phyloP scores from a whole-genome alignment of 2,888 invertebrate genomes.

The Mystacides longicornis region DNA sequence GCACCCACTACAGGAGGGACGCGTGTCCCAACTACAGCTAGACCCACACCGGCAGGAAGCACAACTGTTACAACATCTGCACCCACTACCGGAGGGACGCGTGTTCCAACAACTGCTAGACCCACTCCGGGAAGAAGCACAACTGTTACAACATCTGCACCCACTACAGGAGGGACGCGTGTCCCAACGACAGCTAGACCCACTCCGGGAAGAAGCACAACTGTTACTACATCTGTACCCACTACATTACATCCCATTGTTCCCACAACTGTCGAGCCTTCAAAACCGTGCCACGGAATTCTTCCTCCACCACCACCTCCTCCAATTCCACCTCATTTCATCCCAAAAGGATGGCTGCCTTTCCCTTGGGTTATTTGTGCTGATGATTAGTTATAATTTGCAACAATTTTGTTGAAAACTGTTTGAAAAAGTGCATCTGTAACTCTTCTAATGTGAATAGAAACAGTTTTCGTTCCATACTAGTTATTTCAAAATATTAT shows the following conservation, averaged over 20 bases:
- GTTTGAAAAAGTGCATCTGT: too few relatives aligned
- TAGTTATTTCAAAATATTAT: too few relatives aligned
- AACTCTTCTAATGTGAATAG: too few relatives aligned
- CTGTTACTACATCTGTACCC: background rate
- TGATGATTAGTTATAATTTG: background rate
- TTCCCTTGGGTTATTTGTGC: slow-evolving; percentile 2
- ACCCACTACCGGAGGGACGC: background rate
- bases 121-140: background rate
- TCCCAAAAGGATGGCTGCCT: background rate
- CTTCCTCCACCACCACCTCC: slow-evolving; percentile 4
- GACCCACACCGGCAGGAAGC: too few relatives aligned
- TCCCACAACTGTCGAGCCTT: background rate
- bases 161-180: background rate
- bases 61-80: too few relatives aligned
- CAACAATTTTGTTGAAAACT: too few relatives aligned
- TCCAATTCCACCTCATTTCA: slow-evolving; percentile 5
- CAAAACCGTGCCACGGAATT: background rate
- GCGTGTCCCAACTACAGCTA: too few relatives aligned
- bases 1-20: too few relatives aligned
- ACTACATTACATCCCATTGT: background rate
- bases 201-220: background rate
- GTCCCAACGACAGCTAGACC: background rate
- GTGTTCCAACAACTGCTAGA: background rate
- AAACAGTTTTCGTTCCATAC: too few relatives aligned
- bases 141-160: background rate